Evolutionary conservation across 2,113 vertebrate genomes (phyloP), one percentile per base, ranked within the genome.

Genomic region (Colossoma macropomum): DNA sequence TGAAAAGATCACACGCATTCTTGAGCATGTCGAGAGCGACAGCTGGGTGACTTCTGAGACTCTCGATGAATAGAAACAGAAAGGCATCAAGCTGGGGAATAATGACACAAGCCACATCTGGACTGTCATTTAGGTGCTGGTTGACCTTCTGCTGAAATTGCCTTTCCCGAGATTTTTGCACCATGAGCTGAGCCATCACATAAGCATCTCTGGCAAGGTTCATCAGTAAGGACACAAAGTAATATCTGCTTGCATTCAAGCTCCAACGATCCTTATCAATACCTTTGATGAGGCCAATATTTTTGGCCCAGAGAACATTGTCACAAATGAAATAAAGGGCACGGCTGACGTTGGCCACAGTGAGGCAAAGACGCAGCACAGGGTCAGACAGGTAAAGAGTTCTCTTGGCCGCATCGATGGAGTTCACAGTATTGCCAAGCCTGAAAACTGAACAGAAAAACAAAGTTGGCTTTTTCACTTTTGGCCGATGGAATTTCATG

Each of bases 261-360:
- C 80, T 92, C 97, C 97, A 99, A 72, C 94, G 94, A 5, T 94
- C 93, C 62, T 93, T 94, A 87, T 96, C 74, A 1, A 97, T 16
- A n/a, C 86, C 13, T 0, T 88, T 85, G 66, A 92, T 45, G 0
- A 99, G 94, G 0, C 96, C 95, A 0, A 95, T 81, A 0, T 89
- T 95, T 73, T 81, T 89, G 76, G 93, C 91, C 96, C 97, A 99
- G 12, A 99, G 92, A 15, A 94, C 38, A 0, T 96, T 94, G 75
- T 99, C 97, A 0, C 97, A 99, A 88, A 96, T 8, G 41, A 97
- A 97, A 90, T 96, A 99, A 71, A 97, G 85, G 75, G 95, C 94
- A 0, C 96, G 95, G 94, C 87, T 95, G 75, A 97, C 27, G 88
- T 96, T 95, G 90, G 96, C 94, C 19, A 87, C 82, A 0, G 95